These are phyloP conservation scores for Edolisoma coerulescens DNA, from an alignment of 2,113 vertebrate species.

Conservation along the genomic window DNA sequence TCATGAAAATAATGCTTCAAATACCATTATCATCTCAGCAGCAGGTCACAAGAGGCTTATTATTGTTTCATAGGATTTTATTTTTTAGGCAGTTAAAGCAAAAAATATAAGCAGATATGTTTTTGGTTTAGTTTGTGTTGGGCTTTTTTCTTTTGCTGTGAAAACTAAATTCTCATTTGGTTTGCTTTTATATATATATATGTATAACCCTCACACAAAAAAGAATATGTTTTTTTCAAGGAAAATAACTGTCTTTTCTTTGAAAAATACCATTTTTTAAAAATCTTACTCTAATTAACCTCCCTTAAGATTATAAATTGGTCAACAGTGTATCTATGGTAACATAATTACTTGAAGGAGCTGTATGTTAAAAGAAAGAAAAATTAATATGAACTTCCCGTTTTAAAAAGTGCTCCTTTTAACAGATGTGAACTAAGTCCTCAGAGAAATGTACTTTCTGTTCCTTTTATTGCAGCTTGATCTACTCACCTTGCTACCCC, in stretches of 20 bases:
- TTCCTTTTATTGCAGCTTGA: not conserved
- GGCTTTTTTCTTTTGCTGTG: not conserved
- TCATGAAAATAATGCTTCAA: slow-evolving; percentile 2
- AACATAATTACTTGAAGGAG: not conserved
- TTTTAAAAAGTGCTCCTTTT: not conserved
- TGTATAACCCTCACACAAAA: not conserved
- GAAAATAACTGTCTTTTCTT: not conserved
- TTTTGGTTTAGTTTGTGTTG: not conserved
- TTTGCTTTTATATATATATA: not conserved
- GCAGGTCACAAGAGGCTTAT: not conserved
- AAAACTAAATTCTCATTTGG: not conserved
- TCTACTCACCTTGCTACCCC: not conserved
- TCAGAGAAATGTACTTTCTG: not conserved
- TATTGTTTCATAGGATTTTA: not conserved
- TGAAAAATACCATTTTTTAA: not conserved
- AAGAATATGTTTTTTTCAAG: not conserved
- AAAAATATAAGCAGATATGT: not conserved
- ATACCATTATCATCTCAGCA: slow-evolving; percentile 2
- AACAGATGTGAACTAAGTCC: not conserved
- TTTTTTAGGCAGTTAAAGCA: not conserved
- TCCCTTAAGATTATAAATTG: not conserved
- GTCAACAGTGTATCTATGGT: not conserved
- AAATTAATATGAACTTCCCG: not conserved
- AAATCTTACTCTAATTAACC: not conserved
- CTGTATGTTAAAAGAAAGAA: not conserved